Conservation (phyloP, 2,888 invertebrate genomes). For the Orthosia gracilis region DNA sequence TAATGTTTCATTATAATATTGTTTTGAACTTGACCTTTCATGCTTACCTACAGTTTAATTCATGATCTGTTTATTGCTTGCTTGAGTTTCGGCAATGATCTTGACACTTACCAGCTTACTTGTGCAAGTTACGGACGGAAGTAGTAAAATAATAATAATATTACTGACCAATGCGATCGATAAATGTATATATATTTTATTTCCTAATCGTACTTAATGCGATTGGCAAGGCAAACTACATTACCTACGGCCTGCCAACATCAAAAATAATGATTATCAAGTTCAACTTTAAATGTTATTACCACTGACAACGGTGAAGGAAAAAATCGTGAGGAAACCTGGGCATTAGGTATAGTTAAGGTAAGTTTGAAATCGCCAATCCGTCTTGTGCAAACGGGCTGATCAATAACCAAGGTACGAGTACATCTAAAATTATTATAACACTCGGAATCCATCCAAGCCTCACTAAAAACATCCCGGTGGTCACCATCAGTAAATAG, state of each 20-base stretch:
- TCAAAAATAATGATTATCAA: background rate
- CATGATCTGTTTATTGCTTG: background rate
- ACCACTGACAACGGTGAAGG: no score
- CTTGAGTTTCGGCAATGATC: slow-evolving; percentile 32
- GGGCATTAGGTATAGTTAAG: no score
- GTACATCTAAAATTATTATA: no score
- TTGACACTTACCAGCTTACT: slow-evolving; percentile 21
- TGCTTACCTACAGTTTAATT: background rate
- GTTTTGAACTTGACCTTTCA: background rate
- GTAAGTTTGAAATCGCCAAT: no score
- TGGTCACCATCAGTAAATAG: no score
- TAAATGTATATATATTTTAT: slow-evolving; percentile 14
- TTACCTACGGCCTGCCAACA: background rate
- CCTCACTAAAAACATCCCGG: no score
- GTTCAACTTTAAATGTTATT: background rate
- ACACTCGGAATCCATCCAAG: no score
- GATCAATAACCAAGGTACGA: no score
- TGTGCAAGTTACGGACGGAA: slow-evolving; percentile 10
- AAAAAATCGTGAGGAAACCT: no score
- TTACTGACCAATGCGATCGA: background rate
- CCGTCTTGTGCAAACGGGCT: no score
- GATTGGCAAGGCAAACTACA: slow-evolving; percentile 26
- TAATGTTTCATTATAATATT: background rate
- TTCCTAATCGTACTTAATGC: slow-evolving; percentile 7
- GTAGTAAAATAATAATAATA: background rate